Evolutionary conservation across 2,888 invertebrate genomes (phyloP), one percentile per base, ranked within the genome.

Genomic region (Cotesia congregata): DNA sequence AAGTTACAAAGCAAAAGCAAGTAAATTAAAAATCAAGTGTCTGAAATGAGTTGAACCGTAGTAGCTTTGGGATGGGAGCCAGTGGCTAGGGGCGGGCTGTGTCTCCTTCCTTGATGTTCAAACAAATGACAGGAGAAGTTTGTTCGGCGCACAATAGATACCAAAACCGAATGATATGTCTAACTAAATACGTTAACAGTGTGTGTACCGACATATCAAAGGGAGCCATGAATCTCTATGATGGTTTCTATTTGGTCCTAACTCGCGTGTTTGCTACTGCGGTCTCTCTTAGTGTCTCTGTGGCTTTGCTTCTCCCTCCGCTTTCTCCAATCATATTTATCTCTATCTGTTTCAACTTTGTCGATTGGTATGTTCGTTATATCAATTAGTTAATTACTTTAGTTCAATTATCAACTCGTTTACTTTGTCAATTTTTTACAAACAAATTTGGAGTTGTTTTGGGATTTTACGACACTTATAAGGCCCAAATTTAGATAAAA

Each of bases 71-170:
- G 7, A 50, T 50, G 9, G 12, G 50, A 9, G 50, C 9, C 50
- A 50, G 50, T 50, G 50, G 40, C 72, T 71, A 67, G 15, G 72
- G 76, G 72, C 67, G 80, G 70, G 80, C 77, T 71, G 79, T 81
- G 81, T 83, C 79, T 50, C 50, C 50, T 82, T 77, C 81, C 39
- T 9, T 30, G 83, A 83, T 85, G 85, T 85, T 87, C 86, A 86
- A 88, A 88, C 88, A 88, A 88, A 88, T 88, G 85, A 86, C 84
- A 88, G 89, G 85, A 86, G 84, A 88, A 89, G 88, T 88, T 89
- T 87, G 88, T 85, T 87, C 84, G 84, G 78, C 81, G 81, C 81
- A 87, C 87, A 88, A 88, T 89, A 86, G 87, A 82, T 86, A 50
- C 50, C 81, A 85, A 88, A 88, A 88, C 87, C 88, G 86, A 88